Conservation (phyloP, 2,797 vertebrate genomes). For the Pitangus sulphuratus region DNA sequence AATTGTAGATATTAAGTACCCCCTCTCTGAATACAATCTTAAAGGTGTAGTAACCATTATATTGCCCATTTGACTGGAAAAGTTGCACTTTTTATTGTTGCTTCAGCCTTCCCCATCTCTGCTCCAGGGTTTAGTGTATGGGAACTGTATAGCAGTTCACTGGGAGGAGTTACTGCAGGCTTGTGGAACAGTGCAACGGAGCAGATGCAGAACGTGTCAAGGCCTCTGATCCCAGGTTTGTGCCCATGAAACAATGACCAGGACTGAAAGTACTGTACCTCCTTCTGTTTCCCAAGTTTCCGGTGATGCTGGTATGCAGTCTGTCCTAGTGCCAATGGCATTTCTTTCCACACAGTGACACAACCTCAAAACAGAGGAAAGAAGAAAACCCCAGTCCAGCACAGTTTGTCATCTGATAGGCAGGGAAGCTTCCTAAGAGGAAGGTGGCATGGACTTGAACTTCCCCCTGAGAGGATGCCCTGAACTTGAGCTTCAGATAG, state of each 20-base stretch:
- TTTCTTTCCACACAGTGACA: background rate
- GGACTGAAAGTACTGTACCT: background rate
- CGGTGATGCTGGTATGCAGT: background rate
- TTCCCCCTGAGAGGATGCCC: background rate
- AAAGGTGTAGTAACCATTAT: background rate
- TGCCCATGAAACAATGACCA: background rate
- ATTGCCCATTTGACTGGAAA: background rate
- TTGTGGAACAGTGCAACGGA: background rate
- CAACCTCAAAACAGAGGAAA: background rate
- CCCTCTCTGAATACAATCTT: background rate
- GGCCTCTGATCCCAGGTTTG: background rate
- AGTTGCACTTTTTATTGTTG: background rate
- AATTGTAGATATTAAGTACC: background rate
- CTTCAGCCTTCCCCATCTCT: background rate
- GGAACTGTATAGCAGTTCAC: background rate
- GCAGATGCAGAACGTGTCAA: background rate
- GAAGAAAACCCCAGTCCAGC: background rate
- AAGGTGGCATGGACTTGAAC: background rate
- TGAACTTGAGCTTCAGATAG: background rate
- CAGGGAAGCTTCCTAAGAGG: background rate
- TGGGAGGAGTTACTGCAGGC: accelerated
- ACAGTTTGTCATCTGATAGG: background rate
- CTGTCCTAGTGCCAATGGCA: background rate
- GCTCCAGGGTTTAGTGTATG: background rate
- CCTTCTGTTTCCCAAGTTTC: background rate